Conservation (phyloP, 2,113 vertebrate genomes). For the Leptocoma aspasia region DNA sequence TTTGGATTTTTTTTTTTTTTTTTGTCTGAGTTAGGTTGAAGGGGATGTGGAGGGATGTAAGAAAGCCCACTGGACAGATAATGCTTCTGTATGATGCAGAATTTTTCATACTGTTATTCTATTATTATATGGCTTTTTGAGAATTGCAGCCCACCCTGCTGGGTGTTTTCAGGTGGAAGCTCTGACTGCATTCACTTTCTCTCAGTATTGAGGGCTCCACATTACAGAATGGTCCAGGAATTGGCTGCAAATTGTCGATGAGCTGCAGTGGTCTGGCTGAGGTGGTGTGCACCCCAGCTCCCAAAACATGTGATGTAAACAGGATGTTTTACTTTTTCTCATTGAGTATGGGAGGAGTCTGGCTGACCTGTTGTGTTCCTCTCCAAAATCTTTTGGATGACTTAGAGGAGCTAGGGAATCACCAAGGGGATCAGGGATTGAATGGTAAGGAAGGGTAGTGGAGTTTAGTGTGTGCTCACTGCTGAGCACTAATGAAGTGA, state of each 20-base stretch:
- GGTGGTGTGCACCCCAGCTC: neutral
- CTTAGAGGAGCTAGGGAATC: neutral
- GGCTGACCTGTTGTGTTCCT: neutral
- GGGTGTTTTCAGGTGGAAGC: neutral
- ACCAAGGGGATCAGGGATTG: neutral
- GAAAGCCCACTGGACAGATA: neutral
- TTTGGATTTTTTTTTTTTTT: neutral
- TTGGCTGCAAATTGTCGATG: rapidly evolving
- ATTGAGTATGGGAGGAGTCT: neutral
- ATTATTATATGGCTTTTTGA: neutral
- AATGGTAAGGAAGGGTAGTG: neutral
- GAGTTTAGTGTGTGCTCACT: neutral
- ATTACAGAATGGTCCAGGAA: neutral
- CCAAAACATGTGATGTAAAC: neutral
- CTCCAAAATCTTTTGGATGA: neutral
- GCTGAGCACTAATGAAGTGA: neutral
- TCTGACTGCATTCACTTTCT: neutral
- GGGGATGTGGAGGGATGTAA: neutral
- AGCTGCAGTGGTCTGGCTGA: neutral
- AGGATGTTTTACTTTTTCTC: neutral
- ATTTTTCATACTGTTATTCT: neutral
- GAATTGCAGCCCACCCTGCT: neutral
- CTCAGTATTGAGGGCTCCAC: neutral
- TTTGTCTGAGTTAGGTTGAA: neutral
- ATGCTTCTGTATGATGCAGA: neutral